Base-by-base conservation (phyloP, 2,797 vertebrate species). In the Miichthys miiuy region DNA sequence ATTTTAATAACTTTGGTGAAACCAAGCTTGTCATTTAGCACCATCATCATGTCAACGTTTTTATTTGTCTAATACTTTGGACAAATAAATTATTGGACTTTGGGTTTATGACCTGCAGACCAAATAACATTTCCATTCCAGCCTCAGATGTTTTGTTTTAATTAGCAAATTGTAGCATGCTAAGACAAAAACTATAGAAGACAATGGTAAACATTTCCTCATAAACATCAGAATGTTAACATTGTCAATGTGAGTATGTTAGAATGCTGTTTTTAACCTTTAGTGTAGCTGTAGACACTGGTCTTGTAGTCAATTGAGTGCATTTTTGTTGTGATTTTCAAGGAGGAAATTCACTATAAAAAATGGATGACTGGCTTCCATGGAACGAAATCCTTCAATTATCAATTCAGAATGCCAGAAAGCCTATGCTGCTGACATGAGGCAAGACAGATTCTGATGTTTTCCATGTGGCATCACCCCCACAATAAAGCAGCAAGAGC, bases 401-500 rank as follows among this genome's bases (percentile, higher is more conserved):
- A 83, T 54, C 51, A 64, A 46, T 51, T 64, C 52, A 81, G 81
- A 79, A 78, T 55, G 74, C 69, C 77, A 80, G 68, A 71, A 38
- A 38, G 51, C 44, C n/a, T 50, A 2, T 10, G 17, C 57, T 84
- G 64, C 63, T 83, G 81, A 90, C 79, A 87, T 60, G 62, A 73
- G 21, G 63, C 67, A 67, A 83, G 79, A 86, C 84, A 79, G 65
- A 86, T 81, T 85, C 84, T 83, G 79, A 88, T 88, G 71, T 88
- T 87, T 84, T 85, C 70, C 88, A 82, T 67, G 65, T 80, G 70
- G 55, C 70, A 69, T 76, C 64, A 75, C 56, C 44, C 52, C 60
- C 23, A 72, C 69, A 69, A 67, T 79, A 78, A 88, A 85, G 51
- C 80, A 84, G 72, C 58, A 58, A 62, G 78, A 82, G 57, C 75